Evolutionary conservation across 1,140 invertebrate species (phyloP), one percentile per base, ranked within the genome.

Genomic region (Berghia stephanieae): DNA sequence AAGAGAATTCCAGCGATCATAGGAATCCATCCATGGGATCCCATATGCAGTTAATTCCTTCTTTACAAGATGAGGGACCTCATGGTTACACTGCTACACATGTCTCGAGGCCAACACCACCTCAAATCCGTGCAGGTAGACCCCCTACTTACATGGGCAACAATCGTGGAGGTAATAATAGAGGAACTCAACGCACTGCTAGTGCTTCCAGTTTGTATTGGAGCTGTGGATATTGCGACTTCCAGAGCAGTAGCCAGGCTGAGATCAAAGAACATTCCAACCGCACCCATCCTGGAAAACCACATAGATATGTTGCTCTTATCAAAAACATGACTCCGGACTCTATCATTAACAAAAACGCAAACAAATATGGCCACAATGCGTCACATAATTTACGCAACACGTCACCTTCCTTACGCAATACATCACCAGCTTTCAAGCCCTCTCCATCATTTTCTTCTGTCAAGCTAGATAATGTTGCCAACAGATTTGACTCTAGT

Each of bases 181-280:
- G 27, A 8, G 66, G 34, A 44, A 52, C 21, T 55, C 38, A 4
- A 16, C 49, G 78, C 10, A 46, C 78, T 4, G 77, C 76, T 31
- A 78, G 80, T 13, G 75, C 85, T 40, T 82, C 86, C 42, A 81
- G 82, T 38, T 75, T 86, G 36, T 86, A 84, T 68, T 87, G 84
- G 86, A 86, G 83, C 69, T 87, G 86, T 81, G 84, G 84, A n/a
- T 87, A 87, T 49, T 87, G 86, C 76, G 63, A 79, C 10, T 86
- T 85, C 83, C 80, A 83, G 24, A 85, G 84, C 27, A 75, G 81
- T 24, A 84, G 83, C 70, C 84, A 86, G 70, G 74, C 80, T 10
- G 84, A 84, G 42, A 80, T 87, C 0, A 87, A 86, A 78, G 79
- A 83, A 13, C 86, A 87, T 77, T 81, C 84, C 6, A 80, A 83